Evolutionary conservation across 2,888 invertebrate genomes (phyloP), one percentile per base, ranked within the genome.

Genomic region (Exephanes ischioxanthus): DNA sequence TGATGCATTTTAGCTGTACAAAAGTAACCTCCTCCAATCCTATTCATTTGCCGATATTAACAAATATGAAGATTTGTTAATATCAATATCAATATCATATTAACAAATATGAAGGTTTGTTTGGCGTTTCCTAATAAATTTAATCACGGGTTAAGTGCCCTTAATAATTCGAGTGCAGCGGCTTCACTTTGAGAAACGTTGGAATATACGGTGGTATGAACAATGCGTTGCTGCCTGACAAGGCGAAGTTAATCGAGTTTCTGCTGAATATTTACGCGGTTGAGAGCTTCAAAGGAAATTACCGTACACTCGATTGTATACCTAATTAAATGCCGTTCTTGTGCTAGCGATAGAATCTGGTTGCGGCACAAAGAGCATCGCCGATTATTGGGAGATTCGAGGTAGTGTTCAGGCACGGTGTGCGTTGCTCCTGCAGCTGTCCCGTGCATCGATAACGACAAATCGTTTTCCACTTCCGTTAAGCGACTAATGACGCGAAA

Each of bases 161-260:
- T 4, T 26, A 72, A 72, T 4, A 58, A 22, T 22, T 16, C 14
- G 11, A 22, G 7, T 30, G 41, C 41, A 58, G 26, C 33, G 26
- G 16, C 5, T 26, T 61, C 9, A n/a, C 58, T 58, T 58, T 26
- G 72, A 5, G 58, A 55, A 58, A 58, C 41, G 41, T 7, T 45
- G 30, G 48, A 58, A 41, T 11, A 30, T 1, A 5, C 6, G 14
- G n/a, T 48, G n/a, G n/a, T 58, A 55, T 41, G 5, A 22, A 55
- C 51, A n/a, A 77, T 45, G 19, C 48, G 41, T 19, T 55, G 9
- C 41, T 26, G 41, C 77, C 6, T 26, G 45, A 19, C 61, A 45
- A 45, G 37, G 41, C 37, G 58, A 55, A 37, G 58, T 78, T 78
- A 78, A 78, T 78, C 68, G 68, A 68, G 45, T 83, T 83, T 83